Evolutionary conservation across 2,797 vertebrate genomes (phyloP), one percentile per base, ranked within the genome.

Genomic region (Gymnopithys bicolor): DNA sequence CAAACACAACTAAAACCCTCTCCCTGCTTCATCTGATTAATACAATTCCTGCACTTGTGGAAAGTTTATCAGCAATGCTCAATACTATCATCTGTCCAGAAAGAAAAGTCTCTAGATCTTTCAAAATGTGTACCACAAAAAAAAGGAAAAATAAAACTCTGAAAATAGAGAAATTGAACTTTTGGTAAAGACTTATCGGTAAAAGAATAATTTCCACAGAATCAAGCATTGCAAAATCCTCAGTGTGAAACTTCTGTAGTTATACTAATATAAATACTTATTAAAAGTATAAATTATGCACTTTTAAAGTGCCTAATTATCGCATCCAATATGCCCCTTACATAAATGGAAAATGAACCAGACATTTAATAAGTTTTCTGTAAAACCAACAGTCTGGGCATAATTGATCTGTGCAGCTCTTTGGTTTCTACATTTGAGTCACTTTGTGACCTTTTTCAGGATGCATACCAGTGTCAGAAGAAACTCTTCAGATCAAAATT

Each of bases 51-150:
- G 39, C 8, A 39, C 1, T 4, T 69, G n/a, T 28, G 56, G 15
- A 8, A 75, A 75, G 23, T 66, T 52, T 66, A 84, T 51, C 12
- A 59, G 25, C 70, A 89, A 33, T 7, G 17, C 5, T 35, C 16
- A 87, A 30, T 18, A 43, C 4, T 56, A 12, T 15, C 2, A 0
- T 80, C 56, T 60, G 22, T 9, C 16, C 7, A 78, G 45, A 86
- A 86, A 52, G 4, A 27, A 53, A 63, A 19, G 8, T 0, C 0
- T 1, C 6, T 37, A 0, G 12, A 62, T 69, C 21, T 84, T 79
- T 45, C 17, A 76, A 68, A 81, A 45, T 4, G 5, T 22, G 19
- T 49, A 33, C 6, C 12, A 51, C 2, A 23, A 39, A 84, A 69
- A 33, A 24, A 70, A 52, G 2, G 5, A 15, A 74, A 89, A 80